These are phyloP conservation scores for Herpetotheres cachinnans DNA, from an alignment of 2,113 vertebrate genomes.

Conservation along the genomic window DNA sequence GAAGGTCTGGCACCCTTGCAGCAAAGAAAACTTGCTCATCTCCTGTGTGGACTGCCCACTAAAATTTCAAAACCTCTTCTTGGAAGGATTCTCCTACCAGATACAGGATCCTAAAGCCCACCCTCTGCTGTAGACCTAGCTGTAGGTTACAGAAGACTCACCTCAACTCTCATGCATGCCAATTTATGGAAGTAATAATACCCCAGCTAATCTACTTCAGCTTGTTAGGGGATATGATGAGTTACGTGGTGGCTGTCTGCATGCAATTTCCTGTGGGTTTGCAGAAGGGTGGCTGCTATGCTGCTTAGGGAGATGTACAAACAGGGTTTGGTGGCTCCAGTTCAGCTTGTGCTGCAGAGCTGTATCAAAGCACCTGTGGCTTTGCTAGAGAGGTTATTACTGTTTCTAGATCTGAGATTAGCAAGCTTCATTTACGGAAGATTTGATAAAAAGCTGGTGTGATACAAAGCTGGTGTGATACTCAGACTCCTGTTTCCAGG, in stretches of 20 bases:
- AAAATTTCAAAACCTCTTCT: not conserved
- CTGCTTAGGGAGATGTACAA: not conserved
- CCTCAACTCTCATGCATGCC: not conserved
- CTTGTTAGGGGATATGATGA: not conserved
- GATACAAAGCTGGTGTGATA: not conserved
- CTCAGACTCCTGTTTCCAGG: not conserved
- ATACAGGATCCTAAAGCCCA: not conserved
- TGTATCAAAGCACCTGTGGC: not conserved
- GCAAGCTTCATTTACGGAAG: not conserved
- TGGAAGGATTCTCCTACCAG: not conserved
- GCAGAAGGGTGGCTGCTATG: not conserved
- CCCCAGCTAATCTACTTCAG: not conserved
- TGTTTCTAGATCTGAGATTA: not conserved
- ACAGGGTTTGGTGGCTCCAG: not conserved
- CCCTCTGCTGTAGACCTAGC: not conserved
- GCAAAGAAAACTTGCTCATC: not conserved
- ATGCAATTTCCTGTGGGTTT: not conserved
- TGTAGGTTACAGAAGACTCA: not conserved
- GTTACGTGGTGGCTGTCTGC: fast-evolving
- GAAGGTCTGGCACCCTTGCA: not conserved
- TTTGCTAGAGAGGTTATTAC: not conserved
- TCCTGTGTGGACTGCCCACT: not conserved
- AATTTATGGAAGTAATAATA: not conserved
- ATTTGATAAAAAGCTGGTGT: not conserved
- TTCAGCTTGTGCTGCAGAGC: not conserved